Evolutionary conservation across 2,888 invertebrate genomes (phyloP), one percentile per base, ranked within the genome.

Genomic region (Vanessa cardui): DNA sequence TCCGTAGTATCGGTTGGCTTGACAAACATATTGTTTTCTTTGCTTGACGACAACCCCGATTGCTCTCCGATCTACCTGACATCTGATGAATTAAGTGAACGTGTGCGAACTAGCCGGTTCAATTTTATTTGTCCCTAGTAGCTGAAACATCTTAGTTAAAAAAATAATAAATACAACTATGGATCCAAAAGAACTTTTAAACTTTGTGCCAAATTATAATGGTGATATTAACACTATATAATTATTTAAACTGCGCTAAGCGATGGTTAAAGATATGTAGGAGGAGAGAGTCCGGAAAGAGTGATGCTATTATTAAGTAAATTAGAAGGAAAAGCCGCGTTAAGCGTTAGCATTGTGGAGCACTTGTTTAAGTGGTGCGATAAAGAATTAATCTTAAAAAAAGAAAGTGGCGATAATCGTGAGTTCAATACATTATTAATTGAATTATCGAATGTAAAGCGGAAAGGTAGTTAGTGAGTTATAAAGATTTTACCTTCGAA

Each of bases 401-500:
- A 7, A 18, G 64, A 68, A 31, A 64, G 56, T 63, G 67, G 59
- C 7, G 63, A 63, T 45, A 62, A 52, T 44, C n/a, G 52, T 2
- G 52, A 62, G 44, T 44, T 65, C 26, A 64, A 60, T 59, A 68
- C 58, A 2, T 64, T 68, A 47, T 31, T 54, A 63, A 31, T 62
- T 46, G 66, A 56, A 39, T 49, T 62, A 62, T 9, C 50, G 3
- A 62, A 62, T 5, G n/a, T 62, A 1, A 62, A 62, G 44, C 16
- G 61, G 6, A 50, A 66, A 31, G 52, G 61, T 16, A 61, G 7
- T 49, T 68, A 62, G n/a, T n/a, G n/a, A n/a, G n/a, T n/a, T n/a
- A n/a, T 64, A 67, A 64, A 47, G 65, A 70, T 54, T 63, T 68
- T 16, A 65, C 60, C 45, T 71, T 66, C 31, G 69, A 71, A 45